A percentile compares a stretch with the other conserved stretches of the same genome.
Evolutionary conservation across 2,888 invertebrate species (phyloP).

Genomic region (Macaria notata): DNA sequence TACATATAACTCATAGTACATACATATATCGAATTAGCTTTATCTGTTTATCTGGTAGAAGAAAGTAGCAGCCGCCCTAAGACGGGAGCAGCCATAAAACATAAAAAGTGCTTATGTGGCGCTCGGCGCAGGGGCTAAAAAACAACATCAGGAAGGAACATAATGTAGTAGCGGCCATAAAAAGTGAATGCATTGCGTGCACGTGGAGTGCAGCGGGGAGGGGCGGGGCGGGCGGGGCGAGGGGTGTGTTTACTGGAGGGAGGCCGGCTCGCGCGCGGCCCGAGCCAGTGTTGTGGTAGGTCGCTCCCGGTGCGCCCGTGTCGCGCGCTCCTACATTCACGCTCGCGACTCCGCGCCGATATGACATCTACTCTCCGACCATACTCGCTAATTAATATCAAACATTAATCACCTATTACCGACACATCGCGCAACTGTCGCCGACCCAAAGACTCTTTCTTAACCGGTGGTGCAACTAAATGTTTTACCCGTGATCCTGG

Average conservation of each 20-base stretch:
- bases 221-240: slow-evolving; percentile 56
- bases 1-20: slow-evolving; percentile 8
- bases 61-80: slow-evolving; percentile 61
- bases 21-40: slow-evolving; percentile 62
- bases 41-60: slow-evolving; percentile 46
- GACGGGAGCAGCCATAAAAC: slow-evolving; percentile 70
- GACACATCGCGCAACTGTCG: neutral
- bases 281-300: slow-evolving; percentile 85
- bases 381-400: slow-evolving; percentile 2
- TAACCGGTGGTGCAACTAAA: slow-evolving; percentile 61
- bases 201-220: slow-evolving; percentile 69
- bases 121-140: slow-evolving; percentile 69
- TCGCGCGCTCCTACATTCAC: slow-evolving; percentile 58
- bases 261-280: slow-evolving; percentile 59
- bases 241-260: slow-evolving; percentile 75
- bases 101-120: slow-evolving; percentile 80
- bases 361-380: slow-evolving; percentile 57
- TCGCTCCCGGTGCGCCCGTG: slow-evolving; percentile 73
- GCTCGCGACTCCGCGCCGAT: slow-evolving; percentile 63
- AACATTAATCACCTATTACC: neutral
- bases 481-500: slow-evolving; percentile 72
- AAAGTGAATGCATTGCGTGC: slow-evolving; percentile 80
- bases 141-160: slow-evolving; percentile 73
- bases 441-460: slow-evolving; percentile 37
- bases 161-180: slow-evolving; percentile 78